A percentile compares a stretch with the other conserved stretches of the same genome.
Conservation (phyloP, 1,140 invertebrate species). For the Megathymus violae region DNA sequence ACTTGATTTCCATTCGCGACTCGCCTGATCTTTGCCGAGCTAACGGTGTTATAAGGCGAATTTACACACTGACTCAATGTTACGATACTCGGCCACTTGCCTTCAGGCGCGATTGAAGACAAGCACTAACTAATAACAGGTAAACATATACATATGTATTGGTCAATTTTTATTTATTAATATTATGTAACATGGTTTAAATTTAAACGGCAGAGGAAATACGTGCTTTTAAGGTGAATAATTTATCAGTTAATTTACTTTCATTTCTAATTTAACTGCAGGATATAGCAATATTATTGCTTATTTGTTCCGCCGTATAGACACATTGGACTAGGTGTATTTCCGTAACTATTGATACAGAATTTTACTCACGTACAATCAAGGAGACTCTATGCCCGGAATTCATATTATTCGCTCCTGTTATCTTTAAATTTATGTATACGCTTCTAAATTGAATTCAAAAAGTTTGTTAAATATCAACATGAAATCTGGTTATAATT, state of each 20-base stretch:
- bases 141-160: neutral
- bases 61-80: slow-evolving; percentile 6
- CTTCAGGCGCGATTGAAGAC: no score
- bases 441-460: no score
- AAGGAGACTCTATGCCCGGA: slow-evolving; percentile 43
- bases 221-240: no score
- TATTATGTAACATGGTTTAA: no score
- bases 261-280: neutral
- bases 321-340: slow-evolving; percentile 20
- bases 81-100: slow-evolving; percentile 7
- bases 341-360: slow-evolving; percentile 41
- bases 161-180: neutral
- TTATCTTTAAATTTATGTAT: neutral
- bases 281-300: neutral
- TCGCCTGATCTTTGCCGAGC: slow-evolving; percentile 49
- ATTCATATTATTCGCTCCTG: slow-evolving; percentile 24
- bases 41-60: slow-evolving; percentile 29
- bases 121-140: no score
- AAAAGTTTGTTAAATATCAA: no score
- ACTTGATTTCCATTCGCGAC: slow-evolving; percentile 59
- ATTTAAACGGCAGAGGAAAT: no score
- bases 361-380: slow-evolving; percentile 46
- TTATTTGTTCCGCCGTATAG: slow-evolving; percentile 1
- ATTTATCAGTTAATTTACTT: neutral
- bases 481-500: no score